Conservation (phyloP, 1,140 invertebrate species). For the Drosophila bifasciata region DNA sequence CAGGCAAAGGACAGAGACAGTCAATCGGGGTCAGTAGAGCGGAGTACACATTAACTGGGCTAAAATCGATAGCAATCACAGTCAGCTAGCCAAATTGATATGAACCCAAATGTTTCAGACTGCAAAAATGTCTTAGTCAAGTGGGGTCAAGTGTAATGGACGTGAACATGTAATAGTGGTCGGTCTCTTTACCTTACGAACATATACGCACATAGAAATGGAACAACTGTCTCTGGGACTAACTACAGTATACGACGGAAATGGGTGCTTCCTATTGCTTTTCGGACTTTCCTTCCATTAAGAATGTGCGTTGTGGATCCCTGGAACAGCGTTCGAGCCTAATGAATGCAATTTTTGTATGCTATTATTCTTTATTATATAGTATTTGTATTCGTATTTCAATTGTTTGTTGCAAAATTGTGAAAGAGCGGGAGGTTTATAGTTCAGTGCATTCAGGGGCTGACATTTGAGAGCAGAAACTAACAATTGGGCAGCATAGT, state of each 20-base stretch:
- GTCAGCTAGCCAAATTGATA: conserved; percentile 10
- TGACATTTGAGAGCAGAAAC: conserved; percentile 3
- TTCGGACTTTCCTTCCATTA: conserved; percentile 14
- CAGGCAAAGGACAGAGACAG: conserved; percentile 37
- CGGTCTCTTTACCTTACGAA: conserved; percentile 37
- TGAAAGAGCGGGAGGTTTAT: too few species aligned
- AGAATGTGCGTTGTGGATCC: conserved; percentile 15
- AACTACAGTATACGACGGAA: conserved; percentile 46
- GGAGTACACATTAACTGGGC: conserved; percentile 25
- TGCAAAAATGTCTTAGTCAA: conserved; percentile 18
- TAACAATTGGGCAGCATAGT: conserved; percentile 30
- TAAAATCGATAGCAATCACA: conserved; percentile 55
- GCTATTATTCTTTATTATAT: not conserved
- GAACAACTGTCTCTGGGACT: conserved; percentile 35
- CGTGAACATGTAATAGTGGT: conserved; percentile 28
- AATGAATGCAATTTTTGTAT: conserved; percentile 5
- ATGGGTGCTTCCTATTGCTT: conserved; percentile 27
- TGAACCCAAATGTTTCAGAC: conserved; percentile 40
- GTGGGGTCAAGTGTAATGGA: conserved; percentile 44
- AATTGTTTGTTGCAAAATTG: too few species aligned
- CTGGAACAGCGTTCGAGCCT: conserved; percentile 8
- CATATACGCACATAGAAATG: conserved; percentile 24
- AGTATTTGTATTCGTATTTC: too few species aligned
- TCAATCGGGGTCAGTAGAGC: conserved; percentile 48
- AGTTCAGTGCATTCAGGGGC: not conserved